Base-by-base conservation (phyloP, 1,140 invertebrate species). In the Drosophila repletoides region DNA sequence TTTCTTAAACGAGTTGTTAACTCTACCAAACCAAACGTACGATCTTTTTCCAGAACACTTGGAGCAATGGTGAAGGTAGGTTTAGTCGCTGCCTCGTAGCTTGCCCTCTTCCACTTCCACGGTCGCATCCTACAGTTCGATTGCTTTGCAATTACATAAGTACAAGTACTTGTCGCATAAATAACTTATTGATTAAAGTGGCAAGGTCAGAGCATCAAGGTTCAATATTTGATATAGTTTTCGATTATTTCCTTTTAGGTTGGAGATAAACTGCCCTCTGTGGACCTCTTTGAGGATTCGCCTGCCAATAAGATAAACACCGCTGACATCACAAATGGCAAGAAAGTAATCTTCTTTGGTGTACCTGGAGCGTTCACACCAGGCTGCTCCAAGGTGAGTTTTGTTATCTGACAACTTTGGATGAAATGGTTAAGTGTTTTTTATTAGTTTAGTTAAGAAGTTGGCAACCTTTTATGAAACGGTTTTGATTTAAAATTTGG, bases 291-390 rank as follows among this genome's bases (percentile, higher is more conserved):
- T 74, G 96, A 98, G 91, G 94, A 95, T 86, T 94, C 94, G 1
- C 97, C 97, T 2, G 93, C 94, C 1, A 97, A 96, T 66, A 96
- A 95, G 90, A 94, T 98, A 1, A 97, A 97, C 89, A 92, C 95
- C 28, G 91, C 92, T 5, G 93, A 97, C 33, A 81, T 96, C 31
- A 93, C 94, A 36, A 92, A 92, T 48, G 95, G 94, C 9, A 97
- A 97, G 77, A 98, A 96, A 88, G 93, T 97, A 0, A 92, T 98
- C 5, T 88, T 98, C 40, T 97, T 99, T 91, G 97, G 95, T 22
- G 97, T 98, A 21, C 96, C 97, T 14, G 97, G 97, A 17, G 97
- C 97, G 3, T 98, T 98, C 81, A 98, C 97, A 3, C 97, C 97
- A n/a, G 97, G 96, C 12, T 99, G 97, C 89, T 97, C 96, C 0